Conservation (phyloP, 2,888 invertebrate species). For the Apodemia hepburni region DNA sequence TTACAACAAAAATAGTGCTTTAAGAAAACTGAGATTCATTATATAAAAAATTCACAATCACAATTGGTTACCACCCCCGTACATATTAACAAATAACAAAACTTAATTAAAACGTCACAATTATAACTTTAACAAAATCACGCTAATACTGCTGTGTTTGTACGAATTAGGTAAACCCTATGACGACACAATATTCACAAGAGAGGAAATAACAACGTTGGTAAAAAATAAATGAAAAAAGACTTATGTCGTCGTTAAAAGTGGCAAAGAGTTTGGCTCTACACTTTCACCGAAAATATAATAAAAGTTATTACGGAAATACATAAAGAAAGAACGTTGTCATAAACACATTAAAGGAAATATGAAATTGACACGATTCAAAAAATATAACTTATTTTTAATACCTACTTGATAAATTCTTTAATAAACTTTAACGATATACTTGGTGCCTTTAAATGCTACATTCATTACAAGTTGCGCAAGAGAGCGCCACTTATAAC, state of each 20-base stretch:
- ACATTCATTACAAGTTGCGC: constrained; percentile 3
- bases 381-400: background rate
- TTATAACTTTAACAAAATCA: constrained; percentile 80
- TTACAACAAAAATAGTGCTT: constrained; percentile 25
- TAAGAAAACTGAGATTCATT: constrained; percentile 28
- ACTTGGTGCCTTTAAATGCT: constrained; percentile 1
- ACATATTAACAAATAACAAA: constrained; percentile 71
- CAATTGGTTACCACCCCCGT: constrained; percentile 37
- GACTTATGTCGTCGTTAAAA: constrained; percentile 6
- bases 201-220: constrained; percentile 48
- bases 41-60: constrained; percentile 21
- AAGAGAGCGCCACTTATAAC: constrained; percentile 16
- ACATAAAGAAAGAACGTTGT: background rate
- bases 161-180: constrained; percentile 71
- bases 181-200: constrained; percentile 57
- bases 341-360: background rate
- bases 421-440: constrained; percentile 8
- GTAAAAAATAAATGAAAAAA: constrained; percentile 22
- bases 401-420: background rate
- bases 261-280: background rate
- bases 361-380: background rate
- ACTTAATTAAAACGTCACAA: constrained; percentile 74
- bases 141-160: constrained; percentile 79
- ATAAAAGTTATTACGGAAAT: background rate
- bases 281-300: background rate